Evolutionary conservation across 2,888 invertebrate species (phyloP).

Genomic region (Ectemnius cavifrons): DNA sequence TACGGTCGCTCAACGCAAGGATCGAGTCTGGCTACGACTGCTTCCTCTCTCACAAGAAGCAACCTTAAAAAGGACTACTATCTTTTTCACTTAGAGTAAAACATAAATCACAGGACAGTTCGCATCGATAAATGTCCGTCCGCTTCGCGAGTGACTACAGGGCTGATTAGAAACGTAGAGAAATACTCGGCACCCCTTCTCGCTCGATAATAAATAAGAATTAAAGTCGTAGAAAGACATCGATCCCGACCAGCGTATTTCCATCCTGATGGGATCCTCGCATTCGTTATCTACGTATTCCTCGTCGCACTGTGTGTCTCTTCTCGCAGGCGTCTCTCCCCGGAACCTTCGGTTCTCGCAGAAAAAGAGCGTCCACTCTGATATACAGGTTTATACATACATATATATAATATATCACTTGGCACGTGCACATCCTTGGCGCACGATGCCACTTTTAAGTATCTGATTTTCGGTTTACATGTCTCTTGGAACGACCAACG

Average conservation of each 20-base stretch:
- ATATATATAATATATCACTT: conserved; percentile 57
- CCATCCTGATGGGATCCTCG: conserved; percentile 10
- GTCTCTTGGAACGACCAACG: conserved; percentile 58
- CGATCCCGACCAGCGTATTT: conserved; percentile 61
- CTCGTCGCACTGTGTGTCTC: conserved; percentile 20
- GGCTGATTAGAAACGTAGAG: too few species aligned
- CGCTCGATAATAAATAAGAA: conserved; percentile 65
- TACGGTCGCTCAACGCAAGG: not conserved
- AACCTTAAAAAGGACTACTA: too few species aligned
- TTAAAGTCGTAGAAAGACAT: conserved; percentile 66
- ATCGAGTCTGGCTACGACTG: too few species aligned
- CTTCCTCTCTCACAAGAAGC: too few species aligned
- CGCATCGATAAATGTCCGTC: too few species aligned
- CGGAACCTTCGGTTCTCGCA: conserved; percentile 49
- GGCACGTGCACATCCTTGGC: conserved; percentile 58
- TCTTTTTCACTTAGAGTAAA: too few species aligned
- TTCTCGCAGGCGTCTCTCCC: conserved; percentile 24
- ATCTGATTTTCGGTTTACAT: conserved; percentile 37
- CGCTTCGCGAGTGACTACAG: too few species aligned
- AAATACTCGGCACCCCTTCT: too few species aligned
- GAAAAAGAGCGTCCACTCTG: conserved; percentile 59
- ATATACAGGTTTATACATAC: conserved; percentile 55
- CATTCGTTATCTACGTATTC: too few species aligned
- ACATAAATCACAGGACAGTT: too few species aligned
- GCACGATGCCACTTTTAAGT: conserved; percentile 61